Conservation (phyloP, 2,797 vertebrate genomes). For the Melanogrammus aeglefinus region DNA sequence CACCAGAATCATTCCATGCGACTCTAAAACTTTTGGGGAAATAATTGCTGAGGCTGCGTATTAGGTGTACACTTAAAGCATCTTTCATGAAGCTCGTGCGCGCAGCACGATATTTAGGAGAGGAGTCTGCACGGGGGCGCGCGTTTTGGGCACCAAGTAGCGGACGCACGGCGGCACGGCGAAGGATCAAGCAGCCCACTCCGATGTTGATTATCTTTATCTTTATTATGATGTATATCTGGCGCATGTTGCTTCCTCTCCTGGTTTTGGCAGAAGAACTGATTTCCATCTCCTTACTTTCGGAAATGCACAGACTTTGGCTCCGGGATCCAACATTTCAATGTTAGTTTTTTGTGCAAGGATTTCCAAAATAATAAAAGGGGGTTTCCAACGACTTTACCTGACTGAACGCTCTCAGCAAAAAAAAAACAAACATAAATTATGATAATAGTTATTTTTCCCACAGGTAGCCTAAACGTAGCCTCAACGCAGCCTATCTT, state of each 20-base stretch:
- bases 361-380: background rate
- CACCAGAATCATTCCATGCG: slow-evolving; percentile 49
- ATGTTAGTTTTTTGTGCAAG: slow-evolving; percentile 18
- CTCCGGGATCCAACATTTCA: slow-evolving; percentile 12
- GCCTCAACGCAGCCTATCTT: no score
- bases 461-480: no score
- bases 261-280: slow-evolving; percentile 77
- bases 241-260: slow-evolving; percentile 68
- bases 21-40: slow-evolving; percentile 59
- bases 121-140: no score
- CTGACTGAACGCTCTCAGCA: no score
- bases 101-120: slow-evolving; percentile 9
- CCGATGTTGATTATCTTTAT: slow-evolving; percentile 37
- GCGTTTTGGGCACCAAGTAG: no score
- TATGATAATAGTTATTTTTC: no score
- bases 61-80: slow-evolving; percentile 40
- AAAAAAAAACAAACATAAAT: no score
- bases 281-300: slow-evolving; percentile 78
- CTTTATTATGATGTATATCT: slow-evolving; percentile 80
- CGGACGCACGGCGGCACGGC: no score
- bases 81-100: slow-evolving; percentile 38
- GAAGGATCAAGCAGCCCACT: slow-evolving; percentile 52
- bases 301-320: slow-evolving; percentile 49
- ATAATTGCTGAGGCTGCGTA: slow-evolving; percentile 76
- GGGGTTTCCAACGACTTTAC: no score